Conservation (phyloP, 30 jellyfish, hydroid and myxozoan species). For the Cassiopea xamachana region DNA sequence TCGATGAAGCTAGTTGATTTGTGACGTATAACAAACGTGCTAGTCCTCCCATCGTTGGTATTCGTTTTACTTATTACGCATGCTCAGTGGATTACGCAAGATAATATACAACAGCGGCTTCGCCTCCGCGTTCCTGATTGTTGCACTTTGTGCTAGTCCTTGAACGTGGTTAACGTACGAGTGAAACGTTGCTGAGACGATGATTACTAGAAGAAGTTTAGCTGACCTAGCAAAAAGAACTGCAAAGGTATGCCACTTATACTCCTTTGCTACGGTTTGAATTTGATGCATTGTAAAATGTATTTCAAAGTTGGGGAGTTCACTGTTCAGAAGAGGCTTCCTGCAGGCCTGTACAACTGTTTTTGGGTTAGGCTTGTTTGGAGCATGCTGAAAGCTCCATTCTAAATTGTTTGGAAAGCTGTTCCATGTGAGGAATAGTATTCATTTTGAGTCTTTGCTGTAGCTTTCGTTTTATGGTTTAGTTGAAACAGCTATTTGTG, state of each 20-base stretch:
- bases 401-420: neutral
- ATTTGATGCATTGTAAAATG: neutral
- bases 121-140: conserved; percentile 62
- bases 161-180: conserved; percentile 1
- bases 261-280: neutral
- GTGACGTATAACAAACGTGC: conserved; percentile 10
- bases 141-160: neutral
- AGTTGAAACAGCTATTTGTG: neutral
- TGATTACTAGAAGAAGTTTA: conserved; percentile 51
- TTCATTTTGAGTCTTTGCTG: neutral
- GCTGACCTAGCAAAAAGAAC: conserved; percentile 11
- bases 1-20: conserved; percentile 12
- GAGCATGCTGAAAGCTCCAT: neutral
- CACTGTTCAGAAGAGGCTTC: too few species aligned
- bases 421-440: neutral
- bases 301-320: too few species aligned
- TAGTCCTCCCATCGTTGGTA: neutral
- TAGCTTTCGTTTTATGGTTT: neutral
- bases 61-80: conserved; percentile 28
- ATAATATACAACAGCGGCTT: neutral
- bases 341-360: too few species aligned
- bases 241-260: conserved; percentile 27
- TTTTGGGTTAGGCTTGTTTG: neutral
- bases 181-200: neutral
- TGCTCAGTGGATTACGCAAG: conserved; percentile 39